Evolutionary conservation across 1,140 invertebrate species (phyloP), one percentile per base, ranked within the genome.

Genomic region (Chionoecetes opilio): DNA sequence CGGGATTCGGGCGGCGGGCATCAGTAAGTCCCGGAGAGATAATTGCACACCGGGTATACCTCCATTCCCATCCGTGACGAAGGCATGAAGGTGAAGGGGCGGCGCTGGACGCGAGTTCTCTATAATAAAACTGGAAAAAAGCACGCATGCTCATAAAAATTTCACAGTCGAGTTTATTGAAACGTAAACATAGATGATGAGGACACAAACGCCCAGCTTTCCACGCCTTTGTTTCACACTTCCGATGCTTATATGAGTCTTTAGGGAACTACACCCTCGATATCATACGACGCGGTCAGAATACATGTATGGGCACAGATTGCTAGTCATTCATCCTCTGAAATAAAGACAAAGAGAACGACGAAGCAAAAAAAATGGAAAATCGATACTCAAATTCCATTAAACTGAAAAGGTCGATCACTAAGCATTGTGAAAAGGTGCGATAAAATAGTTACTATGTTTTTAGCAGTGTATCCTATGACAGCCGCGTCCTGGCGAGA

Each of bases 391-490:
- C 46, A 53, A 53, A 53, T 53, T 53, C 46, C 46, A 17, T 3
- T 3, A 53, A 14, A 53, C 46, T 53, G 63, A n/a, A 75, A 21
- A 75, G 63, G 11, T n/a, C n/a, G 5, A 53, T 53, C n/a, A 75
- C 63, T 21, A 75, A 75, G 21, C 46, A 53, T 17, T 53, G 46
- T 14, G n/a, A 26, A 75, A 21, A 6, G n/a, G 21, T n/a, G 26
- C 6, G 21, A 26, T 75, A 8, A n/a, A 75, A 75, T 75, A 75
- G 2, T n/a, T 1, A 6, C 1, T 75, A 75, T 75, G n/a, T 75
- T 11, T 75, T 75, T 75, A 75, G 63, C 8, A 75, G n/a, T 91
- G 41, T 91, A 87, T 35, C 32, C n/a, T 21, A 32, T 87, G 85
- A 32, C 85, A 21, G 85, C 11, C 85, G 9, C 37, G 85, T 87